Base-by-base conservation (phyloP, 2,888 invertebrate genomes). In the Hololepta plana region DNA sequence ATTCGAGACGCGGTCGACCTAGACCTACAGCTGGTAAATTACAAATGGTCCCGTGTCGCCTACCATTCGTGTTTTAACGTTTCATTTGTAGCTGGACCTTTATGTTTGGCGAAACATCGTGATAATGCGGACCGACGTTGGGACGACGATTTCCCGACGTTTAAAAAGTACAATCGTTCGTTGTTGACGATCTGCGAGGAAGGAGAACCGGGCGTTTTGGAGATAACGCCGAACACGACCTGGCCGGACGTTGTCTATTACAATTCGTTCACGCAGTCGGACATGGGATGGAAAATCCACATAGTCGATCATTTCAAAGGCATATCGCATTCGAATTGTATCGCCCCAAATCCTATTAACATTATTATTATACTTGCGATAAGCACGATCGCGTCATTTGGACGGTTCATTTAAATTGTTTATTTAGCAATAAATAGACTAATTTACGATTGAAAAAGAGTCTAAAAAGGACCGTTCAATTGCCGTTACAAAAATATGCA, bases 201-300 rank as follows among this genome's bases (percentile, higher is more conserved):
- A 39, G 75, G 72, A n/a, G 66, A 73, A 13, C 67, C 80, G 4
- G 81, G 79, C 1, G 54, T 68, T 26, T 59, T 90, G 27, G 66
- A 67, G 46, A 71, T 91, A 24, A 74, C 84, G 12, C 91, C 93
- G 14, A 87, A 90, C 52, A 66, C 76, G 23, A 69, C 82, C 2
- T 88, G 88, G 79, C 91, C 93, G 0, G 88, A 91, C 53, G 59
- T 70, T 14, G 84, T 93, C 12, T 93, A 90, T 55, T 87, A 87
- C 51, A 80, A 93, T 59, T 88, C 88, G 32, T 91, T 84, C 55
- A 82, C 85, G 3, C 87, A 87, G 43, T 69, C 80, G 13, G 85
- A 90, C 55, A 91, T 93, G 87, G 93, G 93, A 33, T 90, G 87
- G 64, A 84, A 84, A 52, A 87, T 93, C 46, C 76, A 79, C 53